Evolutionary conservation across 2,113 vertebrate species (phyloP), one percentile per base, ranked within the genome.

Genomic region (Plotosus lineatus): DNA sequence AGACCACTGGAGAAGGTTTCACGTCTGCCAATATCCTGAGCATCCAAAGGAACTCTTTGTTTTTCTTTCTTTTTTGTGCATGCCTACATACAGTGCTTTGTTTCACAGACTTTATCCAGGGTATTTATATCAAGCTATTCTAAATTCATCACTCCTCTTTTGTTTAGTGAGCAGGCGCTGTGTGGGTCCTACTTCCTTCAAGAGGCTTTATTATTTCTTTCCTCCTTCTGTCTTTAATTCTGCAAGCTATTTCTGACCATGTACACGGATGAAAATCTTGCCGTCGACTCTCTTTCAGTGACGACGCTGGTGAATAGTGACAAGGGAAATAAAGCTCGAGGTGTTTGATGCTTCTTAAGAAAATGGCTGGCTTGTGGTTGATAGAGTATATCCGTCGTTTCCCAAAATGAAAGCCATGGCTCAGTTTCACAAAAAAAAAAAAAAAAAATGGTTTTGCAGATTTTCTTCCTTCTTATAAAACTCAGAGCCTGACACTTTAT

Each of bases 261-360:
- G 69, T 9, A 51, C 6, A 33, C 3, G 9, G 19, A 69, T 8
- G 36, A 38, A 31, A 31, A 50, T 71, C 42, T 73, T 46, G 46
- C 28, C 9, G 12, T 31, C 42, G 42, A 48, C 68, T 2, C 12
- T 4, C 15, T 33, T 21, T 73, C 28, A 51, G 46, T 23, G 28
- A 51, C 14, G 31, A 31, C 68, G 31, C 15, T 10, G 12, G 68
- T 42, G 40, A 68, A 2, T 7, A 17, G 69, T 12, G 9, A 53
- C 48, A 74, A 74, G 50, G 31, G 3, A 56, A 56, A 56, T 33
- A 4, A 50, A 55, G 10, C 28, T 53, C 53, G 19, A 53, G 31
- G 55, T 73, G 71, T 73, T 73, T 53, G 71, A 53, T 55, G 73
- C 73, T 75, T 75, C 36, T 40, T 38, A 66, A 78, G 58, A 65